These are phyloP conservation scores for Papilio demoleus DNA, from an alignment of 2,888 invertebrate genomes.

Conservation along the genomic window DNA sequence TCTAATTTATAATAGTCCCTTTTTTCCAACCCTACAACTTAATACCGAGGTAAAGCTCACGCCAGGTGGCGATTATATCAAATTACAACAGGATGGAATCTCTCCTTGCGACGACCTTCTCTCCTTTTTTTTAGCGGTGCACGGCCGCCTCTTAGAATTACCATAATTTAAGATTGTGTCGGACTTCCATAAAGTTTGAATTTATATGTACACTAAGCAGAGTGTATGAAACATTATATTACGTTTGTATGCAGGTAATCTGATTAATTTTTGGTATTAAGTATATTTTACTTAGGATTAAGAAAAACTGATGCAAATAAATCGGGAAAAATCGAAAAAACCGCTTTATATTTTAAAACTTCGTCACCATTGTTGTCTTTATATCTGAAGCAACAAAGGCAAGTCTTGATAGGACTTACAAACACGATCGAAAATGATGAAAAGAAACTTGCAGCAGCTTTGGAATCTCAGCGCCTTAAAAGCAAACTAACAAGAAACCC, in stretches of 20 bases:
- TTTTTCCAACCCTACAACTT: slow-evolving; percentile 59
- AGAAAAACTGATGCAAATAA: neutral
- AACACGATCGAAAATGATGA: neutral
- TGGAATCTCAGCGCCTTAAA: slow-evolving; percentile 11
- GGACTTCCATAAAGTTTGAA: slow-evolving; percentile 18
- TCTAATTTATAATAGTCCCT: slow-evolving; percentile 64
- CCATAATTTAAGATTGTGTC: slow-evolving; percentile 34
- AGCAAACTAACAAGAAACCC: slow-evolving; percentile 16
- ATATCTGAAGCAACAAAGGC: too few species aligned
- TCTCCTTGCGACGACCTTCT: slow-evolving; percentile 42
- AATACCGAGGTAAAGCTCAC: slow-evolving; percentile 55
- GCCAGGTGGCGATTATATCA: slow-evolving; percentile 69
- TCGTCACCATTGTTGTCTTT: too few species aligned
- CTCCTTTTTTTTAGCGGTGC: slow-evolving; percentile 34
- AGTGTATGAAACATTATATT: neutral
- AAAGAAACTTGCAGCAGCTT: neutral
- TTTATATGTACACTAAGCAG: slow-evolving; percentile 2
- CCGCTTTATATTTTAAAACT: neutral
- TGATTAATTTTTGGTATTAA: neutral
- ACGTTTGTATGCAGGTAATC: neutral
- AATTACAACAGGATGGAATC: slow-evolving; percentile 57
- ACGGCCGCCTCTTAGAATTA: slow-evolving; percentile 18
- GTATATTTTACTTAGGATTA: neutral
- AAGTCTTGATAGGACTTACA: neutral
- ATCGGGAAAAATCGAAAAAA: neutral